Base-by-base conservation (phyloP, 1,140 invertebrate genomes). In the Oryctes rhinoceros region DNA sequence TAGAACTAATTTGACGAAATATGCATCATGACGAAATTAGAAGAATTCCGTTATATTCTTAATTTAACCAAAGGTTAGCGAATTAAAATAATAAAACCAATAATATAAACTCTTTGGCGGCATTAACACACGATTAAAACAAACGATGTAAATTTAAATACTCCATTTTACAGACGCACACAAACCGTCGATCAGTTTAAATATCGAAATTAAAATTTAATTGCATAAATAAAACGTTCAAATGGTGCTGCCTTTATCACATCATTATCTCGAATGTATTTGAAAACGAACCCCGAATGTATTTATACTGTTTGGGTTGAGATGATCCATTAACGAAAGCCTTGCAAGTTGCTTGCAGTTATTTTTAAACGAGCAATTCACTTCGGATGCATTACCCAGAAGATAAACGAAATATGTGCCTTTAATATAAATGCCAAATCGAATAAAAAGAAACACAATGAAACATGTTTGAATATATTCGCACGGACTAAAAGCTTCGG, bases 361-460 rank as follows among this genome's bases (percentile, higher is more conserved):
- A 59, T 59, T 59, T 59, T 59, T 59, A 59, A 59, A 59, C 53
- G 18, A 18, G 53, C 53, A 59, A 59, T 59, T 59, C 53, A 59
- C 53, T 59, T 59, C 18, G 53, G 18, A 59, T 59, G 53, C 53
- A 59, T 59, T 59, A 59, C 15, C 53, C 53, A 18, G 5, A 6
- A 59, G 53, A 59, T 59, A 59, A 59, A 59, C 18, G 53, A 59
- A 59, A 59, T 59, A 59, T n/a, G 53, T 18, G 15, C 11, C 53
- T 59, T 59, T 59, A 59, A 59, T 59, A 59, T 18, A 18, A 18
- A 18, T n/a, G n/a, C 53, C 18, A n/a, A 59, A 59, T 59, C 53
- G n/a, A 59, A 18, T 59, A 18, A n/a, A 59, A 59, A 59, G 53
- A 18, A 59, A 18, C 18, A 59, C 53, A 59, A 59, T 59, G 11